Evolutionary conservation across 2,113 vertebrate genomes (phyloP), one percentile per base, ranked within the genome.

Genomic region (Epinephelus fuscoguttatus): DNA sequence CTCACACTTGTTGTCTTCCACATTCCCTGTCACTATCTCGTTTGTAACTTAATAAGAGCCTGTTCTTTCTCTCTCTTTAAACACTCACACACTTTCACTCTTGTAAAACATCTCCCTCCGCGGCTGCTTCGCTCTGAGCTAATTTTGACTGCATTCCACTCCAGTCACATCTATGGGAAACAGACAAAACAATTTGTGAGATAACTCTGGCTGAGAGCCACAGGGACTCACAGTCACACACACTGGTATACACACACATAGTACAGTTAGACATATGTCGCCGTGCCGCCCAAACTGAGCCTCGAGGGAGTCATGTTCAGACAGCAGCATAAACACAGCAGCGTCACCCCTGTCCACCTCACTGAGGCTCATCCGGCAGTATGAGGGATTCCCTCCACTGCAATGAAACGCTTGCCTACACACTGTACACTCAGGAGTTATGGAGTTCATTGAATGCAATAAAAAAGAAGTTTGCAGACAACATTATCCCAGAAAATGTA

Each of bases 101-200:
- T 79, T 77, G 67, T 89, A 74, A 91, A 90, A 84, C 47, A 83
- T 84, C 55, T 79, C 85, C 53, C 78, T 68, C 19, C 18, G 6
- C 21, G 57, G 68, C 80, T 72, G 70, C 75, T 77, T 72, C 0
- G 67, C 88, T 88, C 85, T 37, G 77, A 85, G 87, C 88, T 89
- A 84, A 92, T 88, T 94, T 70, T 86, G 88, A 85, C 86, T 88
- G 71, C 85, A 93, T 89, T 94, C 92, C 92, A 86, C 60, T 86
- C 90, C 77, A 81, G 82, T 85, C 92, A 90, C 91, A 93, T 93
- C 92, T 90, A 70, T 92, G 92, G 90, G 89, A 93, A 93, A 90
- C 90, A 92, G 89, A 91, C 91, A 88, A 86, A 89, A 89, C 90
- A 84, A 82, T 85, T 86, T 91, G 84, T 75, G 75, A 84, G 90